These are phyloP conservation scores for Bombus sylvicola DNA, from an alignment of 1,140 invertebrate genomes.

Conservation along the genomic window DNA sequence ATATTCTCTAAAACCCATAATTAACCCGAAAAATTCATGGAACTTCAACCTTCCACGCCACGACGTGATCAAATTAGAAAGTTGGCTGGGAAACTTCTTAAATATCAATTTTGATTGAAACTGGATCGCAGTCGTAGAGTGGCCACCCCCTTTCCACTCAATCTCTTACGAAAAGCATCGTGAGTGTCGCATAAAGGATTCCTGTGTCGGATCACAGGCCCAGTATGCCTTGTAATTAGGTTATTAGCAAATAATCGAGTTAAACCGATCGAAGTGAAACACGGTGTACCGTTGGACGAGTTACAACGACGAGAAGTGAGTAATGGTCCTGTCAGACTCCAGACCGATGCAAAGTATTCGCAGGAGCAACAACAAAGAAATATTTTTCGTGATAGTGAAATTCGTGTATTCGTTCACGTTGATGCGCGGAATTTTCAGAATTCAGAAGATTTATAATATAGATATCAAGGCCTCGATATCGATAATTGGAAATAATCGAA, in stretches of 20 bases:
- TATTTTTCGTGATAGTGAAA: too few species aligned
- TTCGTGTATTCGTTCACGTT: too few species aligned
- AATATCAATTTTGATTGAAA: not conserved
- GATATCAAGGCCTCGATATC: too few species aligned
- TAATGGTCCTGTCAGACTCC: too few species aligned
- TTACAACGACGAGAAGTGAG: not conserved
- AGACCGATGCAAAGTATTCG: too few species aligned
- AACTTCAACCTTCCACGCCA: not conserved
- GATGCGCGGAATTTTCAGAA: too few species aligned
- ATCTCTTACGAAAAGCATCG: not conserved
- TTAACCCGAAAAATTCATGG: not conserved
- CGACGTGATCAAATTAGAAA: not conserved
- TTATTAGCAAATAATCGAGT: conserved; percentile 31
- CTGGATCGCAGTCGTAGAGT: not conserved
- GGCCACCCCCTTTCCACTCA: too few species aligned
- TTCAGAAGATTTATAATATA: too few species aligned
- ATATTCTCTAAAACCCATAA: not conserved
- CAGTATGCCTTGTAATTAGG: conserved; percentile 5
- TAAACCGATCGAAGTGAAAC: conserved; percentile 8
- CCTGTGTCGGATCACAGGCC: not conserved
- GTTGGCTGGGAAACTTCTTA: not conserved
- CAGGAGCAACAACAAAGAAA: too few species aligned
- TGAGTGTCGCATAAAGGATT: not conserved
- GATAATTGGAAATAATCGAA: too few species aligned
- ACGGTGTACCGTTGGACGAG: not conserved